These are phyloP conservation scores for Drosophila sturtevanti DNA, from an alignment of 1,140 invertebrate species.

Conservation along the genomic window DNA sequence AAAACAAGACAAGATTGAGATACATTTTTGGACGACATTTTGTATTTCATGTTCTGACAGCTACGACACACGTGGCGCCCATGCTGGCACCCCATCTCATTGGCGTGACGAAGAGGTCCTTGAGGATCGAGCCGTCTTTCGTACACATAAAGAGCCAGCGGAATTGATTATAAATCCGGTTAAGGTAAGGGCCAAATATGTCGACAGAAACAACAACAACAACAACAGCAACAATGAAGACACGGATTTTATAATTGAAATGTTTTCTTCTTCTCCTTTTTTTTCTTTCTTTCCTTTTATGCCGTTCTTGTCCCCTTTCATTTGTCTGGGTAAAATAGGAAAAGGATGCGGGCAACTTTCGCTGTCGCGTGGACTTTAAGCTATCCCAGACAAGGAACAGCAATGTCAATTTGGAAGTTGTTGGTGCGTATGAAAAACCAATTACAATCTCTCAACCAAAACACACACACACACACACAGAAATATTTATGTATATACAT, in stretches of 20 bases:
- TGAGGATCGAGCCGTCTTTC: conserved; percentile 84
- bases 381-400: conserved; percentile 91
- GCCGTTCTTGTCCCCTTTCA: too few species aligned
- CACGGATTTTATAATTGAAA: conserved; percentile 69
- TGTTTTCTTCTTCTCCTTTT: conserved; percentile 83
- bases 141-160: conserved; percentile 84
- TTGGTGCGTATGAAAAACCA: conserved; percentile 87
- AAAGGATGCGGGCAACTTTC: conserved; percentile 89
- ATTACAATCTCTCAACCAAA: conserved; percentile 4
- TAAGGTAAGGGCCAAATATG: conserved; percentile 55
- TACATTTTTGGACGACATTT: conserved; percentile 2
- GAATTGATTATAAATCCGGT: conserved; percentile 83
- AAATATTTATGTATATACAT: neutral
- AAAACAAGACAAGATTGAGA: neutral
- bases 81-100: conserved; percentile 83
- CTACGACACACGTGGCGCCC: conserved; percentile 83
- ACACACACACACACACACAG: neutral
- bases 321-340: conserved; percentile 76
- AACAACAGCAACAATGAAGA: conserved; percentile 26
- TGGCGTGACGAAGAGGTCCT: conserved; percentile 84
- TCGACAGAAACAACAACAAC: conserved; percentile 32
- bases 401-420: conserved; percentile 90
- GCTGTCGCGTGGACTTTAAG: conserved; percentile 91
- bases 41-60: conserved; percentile 63
- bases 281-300: too few species aligned